These are phyloP conservation scores for Stratiomys singularior DNA, from an alignment of 2,888 invertebrate genomes.

Conservation along the genomic window DNA sequence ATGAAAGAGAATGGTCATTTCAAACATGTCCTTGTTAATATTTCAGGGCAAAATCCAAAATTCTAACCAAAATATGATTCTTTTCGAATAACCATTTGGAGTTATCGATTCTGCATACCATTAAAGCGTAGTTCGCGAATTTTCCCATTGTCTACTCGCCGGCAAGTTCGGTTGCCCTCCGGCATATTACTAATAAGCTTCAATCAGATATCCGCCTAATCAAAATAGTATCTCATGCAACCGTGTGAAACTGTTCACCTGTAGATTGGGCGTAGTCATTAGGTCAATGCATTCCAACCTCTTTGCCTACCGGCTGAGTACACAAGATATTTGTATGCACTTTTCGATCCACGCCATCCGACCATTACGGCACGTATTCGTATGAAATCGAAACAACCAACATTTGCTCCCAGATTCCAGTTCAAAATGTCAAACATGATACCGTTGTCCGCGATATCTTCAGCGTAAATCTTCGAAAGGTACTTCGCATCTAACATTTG, in stretches of 20 bases:
- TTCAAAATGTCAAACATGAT: slow-evolving; percentile 49
- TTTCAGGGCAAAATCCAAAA: too few relatives aligned
- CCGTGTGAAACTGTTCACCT: slow-evolving; percentile 40
- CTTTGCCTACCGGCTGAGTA: not conserved
- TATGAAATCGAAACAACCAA: slow-evolving; percentile 9
- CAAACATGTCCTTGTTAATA: too few relatives aligned
- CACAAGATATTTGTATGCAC: not conserved
- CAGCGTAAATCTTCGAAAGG: slow-evolving; percentile 4
- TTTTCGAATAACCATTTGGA: too few relatives aligned
- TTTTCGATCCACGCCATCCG: not conserved
- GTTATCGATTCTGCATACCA: too few relatives aligned
- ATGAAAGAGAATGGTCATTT: too few relatives aligned
- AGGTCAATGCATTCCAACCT: slow-evolving; percentile 38
- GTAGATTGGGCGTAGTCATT: slow-evolving; percentile 33
- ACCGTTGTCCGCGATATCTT: slow-evolving; percentile 34
- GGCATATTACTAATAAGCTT: not conserved
- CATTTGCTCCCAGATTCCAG: slow-evolving; percentile 26
- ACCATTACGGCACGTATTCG: not conserved
- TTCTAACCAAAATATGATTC: too few relatives aligned
- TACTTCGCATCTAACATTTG: slow-evolving; percentile 18
- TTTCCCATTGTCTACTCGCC: too few relatives aligned
- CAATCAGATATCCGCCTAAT: not conserved
- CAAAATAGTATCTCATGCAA: slow-evolving; percentile 1
- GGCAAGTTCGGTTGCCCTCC: too few relatives aligned
- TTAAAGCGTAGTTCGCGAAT: too few relatives aligned